Conservation (phyloP, 2,888 invertebrate species). For the Drosophila formosana region DNA sequence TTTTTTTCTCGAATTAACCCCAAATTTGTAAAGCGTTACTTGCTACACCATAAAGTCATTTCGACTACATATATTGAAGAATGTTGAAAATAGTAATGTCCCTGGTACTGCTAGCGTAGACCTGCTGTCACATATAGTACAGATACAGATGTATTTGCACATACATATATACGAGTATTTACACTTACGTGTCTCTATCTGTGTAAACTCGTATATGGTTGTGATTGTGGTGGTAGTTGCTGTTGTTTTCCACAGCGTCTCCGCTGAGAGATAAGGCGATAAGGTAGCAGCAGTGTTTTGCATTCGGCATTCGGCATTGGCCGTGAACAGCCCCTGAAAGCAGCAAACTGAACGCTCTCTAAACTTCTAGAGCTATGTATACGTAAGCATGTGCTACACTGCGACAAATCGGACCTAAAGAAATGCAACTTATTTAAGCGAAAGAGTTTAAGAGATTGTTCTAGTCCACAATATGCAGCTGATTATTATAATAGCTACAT, state of each 20-base stretch:
- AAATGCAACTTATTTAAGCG: no score
- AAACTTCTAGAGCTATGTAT: neutral
- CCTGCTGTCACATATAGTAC: neutral
- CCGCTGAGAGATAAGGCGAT: constrained; percentile 56
- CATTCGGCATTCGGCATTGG: constrained; percentile 60
- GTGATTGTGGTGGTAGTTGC: constrained; percentile 9
- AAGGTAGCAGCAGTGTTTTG: constrained; percentile 41
- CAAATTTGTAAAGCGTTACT: neutral
- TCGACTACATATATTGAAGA: neutral
- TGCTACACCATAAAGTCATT: neutral
- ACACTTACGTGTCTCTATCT: neutral
- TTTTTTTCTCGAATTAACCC: no score
- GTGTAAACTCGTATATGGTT: constrained; percentile 17
- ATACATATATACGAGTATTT: neutral
- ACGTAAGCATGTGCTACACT: neutral
- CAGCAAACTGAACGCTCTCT: constrained; percentile 2
- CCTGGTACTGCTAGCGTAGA: neutral
- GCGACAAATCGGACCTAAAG: no score
- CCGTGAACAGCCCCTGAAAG: constrained; percentile 29
- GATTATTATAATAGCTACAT: no score
- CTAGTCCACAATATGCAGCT: no score
- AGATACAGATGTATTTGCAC: neutral
- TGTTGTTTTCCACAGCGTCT: constrained; percentile 19
- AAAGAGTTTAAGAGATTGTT: no score
- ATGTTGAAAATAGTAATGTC: neutral